Evolutionary conservation across 2,797 vertebrate species (phyloP).

Genomic region (Rhabdophis nuchalis): DNA sequence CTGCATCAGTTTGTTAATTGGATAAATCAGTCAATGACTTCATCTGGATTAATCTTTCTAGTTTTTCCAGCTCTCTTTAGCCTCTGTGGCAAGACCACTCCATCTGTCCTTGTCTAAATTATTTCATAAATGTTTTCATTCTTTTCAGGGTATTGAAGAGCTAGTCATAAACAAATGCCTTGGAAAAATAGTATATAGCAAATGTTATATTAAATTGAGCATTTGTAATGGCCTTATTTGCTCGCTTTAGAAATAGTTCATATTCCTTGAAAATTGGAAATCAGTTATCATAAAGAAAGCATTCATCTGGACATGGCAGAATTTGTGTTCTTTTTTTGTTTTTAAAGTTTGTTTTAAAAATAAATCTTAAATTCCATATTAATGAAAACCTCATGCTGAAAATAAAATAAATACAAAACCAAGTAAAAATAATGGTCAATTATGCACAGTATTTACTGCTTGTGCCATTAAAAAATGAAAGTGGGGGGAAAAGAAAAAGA

Average conservation of each 20-base stretch:
- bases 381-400: not conserved
- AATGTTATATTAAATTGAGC: not conserved
- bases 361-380: not conserved
- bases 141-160: not conserved
- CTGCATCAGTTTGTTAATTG: slow-evolving; percentile 53
- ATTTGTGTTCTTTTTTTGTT: not conserved
- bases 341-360: not conserved
- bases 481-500: not conserved
- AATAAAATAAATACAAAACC: not conserved
- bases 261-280: not conserved
- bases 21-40: slow-evolving; percentile 45
- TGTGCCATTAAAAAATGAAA: not conserved
- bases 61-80: slow-evolving; percentile 18
- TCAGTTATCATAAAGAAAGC: not conserved
- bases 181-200: not conserved
- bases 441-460: not conserved
- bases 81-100: slow-evolving; percentile 45
- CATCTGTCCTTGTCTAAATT: slow-evolving; percentile 40
- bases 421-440: not conserved
- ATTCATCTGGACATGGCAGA: not conserved
- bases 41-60: slow-evolving; percentile 52
- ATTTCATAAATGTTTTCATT: slow-evolving; percentile 35
- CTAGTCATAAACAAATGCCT: not conserved
- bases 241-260: not conserved
- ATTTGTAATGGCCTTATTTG: not conserved